These are phyloP conservation scores for Hypercompe scribonia DNA, from an alignment of 2,888 invertebrate genomes.

Conservation along the genomic window DNA sequence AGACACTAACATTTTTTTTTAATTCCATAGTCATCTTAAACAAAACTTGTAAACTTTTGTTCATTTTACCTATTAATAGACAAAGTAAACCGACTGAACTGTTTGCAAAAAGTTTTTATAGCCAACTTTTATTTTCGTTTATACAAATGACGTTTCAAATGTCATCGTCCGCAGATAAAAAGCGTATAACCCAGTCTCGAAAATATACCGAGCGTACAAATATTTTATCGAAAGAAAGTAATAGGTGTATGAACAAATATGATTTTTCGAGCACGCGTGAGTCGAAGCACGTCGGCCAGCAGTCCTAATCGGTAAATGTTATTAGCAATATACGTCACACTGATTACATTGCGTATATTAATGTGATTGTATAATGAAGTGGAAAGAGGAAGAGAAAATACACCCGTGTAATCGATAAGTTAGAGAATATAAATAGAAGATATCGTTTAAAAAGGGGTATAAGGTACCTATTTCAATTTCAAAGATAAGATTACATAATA, in stretches of 20 bases:
- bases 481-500: background rate
- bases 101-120: background rate
- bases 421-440: background rate
- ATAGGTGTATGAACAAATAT: slow-evolving; percentile 3
- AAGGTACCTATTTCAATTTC: background rate
- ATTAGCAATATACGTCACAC: slow-evolving; percentile 45
- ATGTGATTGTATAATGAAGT: slow-evolving; percentile 1
- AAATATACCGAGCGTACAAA: background rate
- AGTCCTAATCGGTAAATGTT: slow-evolving; percentile 45
- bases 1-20: background rate
- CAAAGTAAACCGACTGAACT: background rate
- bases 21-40: background rate
- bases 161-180: background rate
- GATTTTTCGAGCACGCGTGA: slow-evolving; percentile 48
- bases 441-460: background rate
- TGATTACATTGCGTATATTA: slow-evolving; percentile 35
- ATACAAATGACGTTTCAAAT: background rate
- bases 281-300: slow-evolving; percentile 56
- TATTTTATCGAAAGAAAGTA: slow-evolving; percentile 3
- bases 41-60: background rate
- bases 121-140: background rate
- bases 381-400: background rate
- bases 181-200: background rate
- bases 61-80: background rate
- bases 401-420: background rate